Evolutionary conservation across 1,140 invertebrate species (phyloP).

Genomic region (Aplysia californica): DNA sequence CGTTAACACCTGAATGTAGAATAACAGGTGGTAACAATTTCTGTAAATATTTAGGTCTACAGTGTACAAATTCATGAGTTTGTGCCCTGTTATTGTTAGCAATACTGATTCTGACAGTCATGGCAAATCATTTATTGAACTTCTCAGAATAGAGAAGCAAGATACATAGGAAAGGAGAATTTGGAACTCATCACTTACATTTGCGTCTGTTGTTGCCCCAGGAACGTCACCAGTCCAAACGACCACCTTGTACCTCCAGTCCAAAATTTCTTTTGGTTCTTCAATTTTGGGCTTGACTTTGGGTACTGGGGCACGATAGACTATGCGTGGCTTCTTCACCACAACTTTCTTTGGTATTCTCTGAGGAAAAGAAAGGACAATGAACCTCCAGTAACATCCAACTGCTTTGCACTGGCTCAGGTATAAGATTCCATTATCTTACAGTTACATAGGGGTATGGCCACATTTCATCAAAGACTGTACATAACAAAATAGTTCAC

Average conservation of each 20-base stretch:
- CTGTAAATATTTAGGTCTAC: background rate
- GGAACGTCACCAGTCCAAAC: conserved; percentile 46
- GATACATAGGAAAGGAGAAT: background rate
- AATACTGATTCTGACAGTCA: no score
- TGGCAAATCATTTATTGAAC: no score
- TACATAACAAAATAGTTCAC: background rate
- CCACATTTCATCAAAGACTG: background rate
- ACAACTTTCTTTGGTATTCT: conserved; percentile 32
- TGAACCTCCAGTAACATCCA: no score
- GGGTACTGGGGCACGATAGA: conserved; percentile 54
- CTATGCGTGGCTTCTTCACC: conserved; percentile 41
- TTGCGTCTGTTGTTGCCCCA: conserved; percentile 50
- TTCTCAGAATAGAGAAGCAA: background rate
- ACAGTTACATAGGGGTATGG: background rate
- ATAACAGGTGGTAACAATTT: background rate
- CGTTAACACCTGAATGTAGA: background rate
- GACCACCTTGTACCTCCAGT: conserved; percentile 52
- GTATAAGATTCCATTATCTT: background rate
- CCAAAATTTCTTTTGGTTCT: conserved; percentile 28
- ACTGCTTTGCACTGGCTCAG: background rate
- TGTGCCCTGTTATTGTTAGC: background rate
- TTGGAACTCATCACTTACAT: conserved; percentile 36
- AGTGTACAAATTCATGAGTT: background rate
- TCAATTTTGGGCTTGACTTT: conserved; percentile 37
- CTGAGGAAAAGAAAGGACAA: background rate